Base-by-base conservation (phyloP, 1,140 invertebrate genomes). In the Batillaria attramentaria region DNA sequence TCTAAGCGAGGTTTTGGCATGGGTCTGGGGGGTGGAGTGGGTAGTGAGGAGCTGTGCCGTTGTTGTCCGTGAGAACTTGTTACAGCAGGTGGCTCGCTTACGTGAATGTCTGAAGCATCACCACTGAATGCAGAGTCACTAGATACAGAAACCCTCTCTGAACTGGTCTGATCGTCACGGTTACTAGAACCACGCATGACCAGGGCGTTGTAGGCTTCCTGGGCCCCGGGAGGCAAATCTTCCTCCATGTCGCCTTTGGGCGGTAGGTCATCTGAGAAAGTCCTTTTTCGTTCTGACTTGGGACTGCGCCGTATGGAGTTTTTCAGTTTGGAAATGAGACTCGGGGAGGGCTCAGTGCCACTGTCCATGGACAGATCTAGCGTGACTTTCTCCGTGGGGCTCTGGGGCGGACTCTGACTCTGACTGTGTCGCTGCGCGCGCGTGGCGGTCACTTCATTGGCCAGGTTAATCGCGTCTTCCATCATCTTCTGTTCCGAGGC, bases 401-500 rank as follows among this genome's bases (percentile, higher is more conserved):
- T 84, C 70, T 57, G 76, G 39, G 77, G 80, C 5, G 82, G 82
- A 39, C 73, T 75, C 73, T 75, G 73, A 39, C 70, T 74, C 28
- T 79, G 69, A 46, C 77, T 79, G 57, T 77, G 68, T 1, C 69
- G 31, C 50, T 77, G 28, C 18, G 79, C 79, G 28, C 73, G 70
- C 18, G 74, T 82, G 31, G 82, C 69, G 0, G 96, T 97, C 76
- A 98, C 93, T 91, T 98, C 97, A 92, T 97, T 97, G 35, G 97
- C 97, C 91, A 98, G 93, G 42, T 96, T 96, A 80, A 98, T 98
- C 6, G 97, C 97, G 62, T 95, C 95, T 84, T 99, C 97, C 41
- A 99, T 92, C n/a, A 96, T 97, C 88, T 95, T 95, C 87, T 97
- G 94, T 90, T 99, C 97, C 78, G 97, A 95, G 0, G 96, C 95